These are phyloP conservation scores for Corythornis cristatus DNA, from an alignment of 2,113 vertebrate species.

Conservation along the genomic window DNA sequence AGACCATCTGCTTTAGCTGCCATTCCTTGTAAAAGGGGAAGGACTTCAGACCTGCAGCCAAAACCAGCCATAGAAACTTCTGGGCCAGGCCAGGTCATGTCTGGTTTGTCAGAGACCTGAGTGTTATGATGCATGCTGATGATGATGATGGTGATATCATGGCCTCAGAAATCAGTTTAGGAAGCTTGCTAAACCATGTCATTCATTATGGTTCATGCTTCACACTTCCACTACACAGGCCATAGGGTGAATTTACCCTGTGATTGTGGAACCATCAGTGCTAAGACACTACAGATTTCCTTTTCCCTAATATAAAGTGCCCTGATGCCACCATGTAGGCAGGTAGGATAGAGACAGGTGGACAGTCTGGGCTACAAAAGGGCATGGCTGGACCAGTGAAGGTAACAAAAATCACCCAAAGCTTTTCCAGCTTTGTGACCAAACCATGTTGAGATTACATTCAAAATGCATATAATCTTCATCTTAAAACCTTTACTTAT, in stretches of 20 bases:
- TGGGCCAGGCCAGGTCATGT: background rate
- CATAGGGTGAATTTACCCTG: background rate
- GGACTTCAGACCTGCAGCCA: background rate
- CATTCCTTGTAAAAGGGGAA: background rate
- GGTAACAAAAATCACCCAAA: background rate
- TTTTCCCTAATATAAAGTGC: background rate
- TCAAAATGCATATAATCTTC: background rate
- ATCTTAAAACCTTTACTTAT: background rate
- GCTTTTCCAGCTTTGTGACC: background rate
- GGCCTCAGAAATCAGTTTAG: background rate
- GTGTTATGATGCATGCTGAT: background rate
- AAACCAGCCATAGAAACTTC: background rate
- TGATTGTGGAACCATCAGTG: background rate
- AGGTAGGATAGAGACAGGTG: background rate
- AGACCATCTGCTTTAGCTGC: background rate
- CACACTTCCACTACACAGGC: background rate
- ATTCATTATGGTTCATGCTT: background rate
- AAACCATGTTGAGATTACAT: background rate
- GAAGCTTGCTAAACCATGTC: background rate
- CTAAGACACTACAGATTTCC: background rate
- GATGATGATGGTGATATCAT: background rate
- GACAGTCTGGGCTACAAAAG: background rate
- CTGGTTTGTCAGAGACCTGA: background rate
- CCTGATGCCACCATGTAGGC: background rate
- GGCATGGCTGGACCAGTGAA: background rate